phyloP scores from a whole-genome alignment of 1,140 invertebrate species.

The Hylaeus volcanicus region DNA sequence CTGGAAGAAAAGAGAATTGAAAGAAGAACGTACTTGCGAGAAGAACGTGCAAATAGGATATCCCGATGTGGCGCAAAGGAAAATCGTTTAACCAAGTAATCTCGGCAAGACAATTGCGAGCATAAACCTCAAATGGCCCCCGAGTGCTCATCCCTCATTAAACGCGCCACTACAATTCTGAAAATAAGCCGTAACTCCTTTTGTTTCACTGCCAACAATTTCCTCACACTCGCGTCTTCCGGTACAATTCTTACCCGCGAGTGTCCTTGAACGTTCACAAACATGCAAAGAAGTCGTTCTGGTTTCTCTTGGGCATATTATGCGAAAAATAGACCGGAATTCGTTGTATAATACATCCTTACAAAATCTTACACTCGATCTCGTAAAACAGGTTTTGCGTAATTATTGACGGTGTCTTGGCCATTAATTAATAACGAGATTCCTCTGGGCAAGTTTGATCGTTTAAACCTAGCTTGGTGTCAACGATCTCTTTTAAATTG shows the following conservation, averaged over 20 bases:
- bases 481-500: not conserved
- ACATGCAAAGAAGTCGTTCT: slow-evolving; percentile 10
- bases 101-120: slow-evolving; percentile 34
- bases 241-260: slow-evolving; percentile 14
- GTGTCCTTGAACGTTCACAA: slow-evolving; percentile 14
- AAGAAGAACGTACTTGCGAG: not conserved
- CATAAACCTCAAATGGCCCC: slow-evolving; percentile 33
- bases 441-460: not conserved
- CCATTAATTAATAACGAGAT: slow-evolving; percentile 25
- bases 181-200: slow-evolving; percentile 34
- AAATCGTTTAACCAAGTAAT: slow-evolving; percentile 41
- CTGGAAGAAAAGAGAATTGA: not conserved
- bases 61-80: not conserved
- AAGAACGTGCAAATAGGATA: not conserved
- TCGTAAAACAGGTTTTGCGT: slow-evolving; percentile 22
- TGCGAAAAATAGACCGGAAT: slow-evolving; percentile 8
- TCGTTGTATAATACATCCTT: slow-evolving; percentile 14
- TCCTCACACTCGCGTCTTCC: slow-evolving; percentile 16
- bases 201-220: slow-evolving; percentile 25
- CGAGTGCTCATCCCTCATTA: slow-evolving; percentile 34
- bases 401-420: slow-evolving; percentile 1
- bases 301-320: not conserved
- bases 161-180: slow-evolving; percentile 26
- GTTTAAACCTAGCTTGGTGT: not conserved
- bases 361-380: slow-evolving; percentile 14